These are phyloP conservation scores for Nothoprocta pentlandii DNA, from an alignment of 2,113 vertebrate species.

Conservation along the genomic window DNA sequence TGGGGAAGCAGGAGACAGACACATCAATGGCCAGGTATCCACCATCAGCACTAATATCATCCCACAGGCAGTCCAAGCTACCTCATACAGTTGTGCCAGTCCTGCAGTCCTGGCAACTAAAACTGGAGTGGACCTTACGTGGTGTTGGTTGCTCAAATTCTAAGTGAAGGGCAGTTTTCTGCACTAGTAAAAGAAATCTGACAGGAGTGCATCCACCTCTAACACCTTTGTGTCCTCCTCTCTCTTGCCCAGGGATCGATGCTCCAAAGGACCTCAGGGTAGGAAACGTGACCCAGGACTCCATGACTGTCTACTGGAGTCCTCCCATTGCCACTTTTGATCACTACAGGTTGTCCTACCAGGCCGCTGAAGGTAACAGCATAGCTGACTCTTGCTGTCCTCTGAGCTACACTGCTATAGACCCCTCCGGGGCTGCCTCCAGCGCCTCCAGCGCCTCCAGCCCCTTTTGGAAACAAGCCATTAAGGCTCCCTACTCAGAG, in stretches of 20 bases:
- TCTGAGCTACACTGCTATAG: not conserved
- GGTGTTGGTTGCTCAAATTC: not conserved
- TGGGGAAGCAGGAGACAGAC: not conserved
- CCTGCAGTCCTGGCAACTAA: not conserved
- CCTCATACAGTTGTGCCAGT: not conserved
- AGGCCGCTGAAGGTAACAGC: conserved; percentile 84
- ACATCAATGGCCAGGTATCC: not conserved
- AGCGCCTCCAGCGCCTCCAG: not conserved
- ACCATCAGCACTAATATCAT: not conserved
- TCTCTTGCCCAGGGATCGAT: conserved; percentile 85
- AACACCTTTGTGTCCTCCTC: not conserved
- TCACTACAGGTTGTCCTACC: conserved; percentile 93
- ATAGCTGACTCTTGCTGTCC: not conserved
- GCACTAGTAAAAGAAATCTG: not conserved
- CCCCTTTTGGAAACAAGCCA: not conserved
- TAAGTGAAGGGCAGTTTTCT: not conserved
- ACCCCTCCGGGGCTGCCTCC: not conserved
- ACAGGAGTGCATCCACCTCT: not conserved
- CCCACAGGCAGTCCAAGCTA: too few relatives aligned
- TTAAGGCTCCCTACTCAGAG: not conserved
- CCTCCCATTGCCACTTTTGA: conserved; percentile 87
- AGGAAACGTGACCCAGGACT: conserved; percentile 88
- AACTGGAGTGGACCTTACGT: not conserved
- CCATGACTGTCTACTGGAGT: conserved; percentile 87
- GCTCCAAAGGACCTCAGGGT: conserved; percentile 87